Evolutionary conservation across 1,140 invertebrate species (phyloP).

Genomic region (Colletes latitarsis): DNA sequence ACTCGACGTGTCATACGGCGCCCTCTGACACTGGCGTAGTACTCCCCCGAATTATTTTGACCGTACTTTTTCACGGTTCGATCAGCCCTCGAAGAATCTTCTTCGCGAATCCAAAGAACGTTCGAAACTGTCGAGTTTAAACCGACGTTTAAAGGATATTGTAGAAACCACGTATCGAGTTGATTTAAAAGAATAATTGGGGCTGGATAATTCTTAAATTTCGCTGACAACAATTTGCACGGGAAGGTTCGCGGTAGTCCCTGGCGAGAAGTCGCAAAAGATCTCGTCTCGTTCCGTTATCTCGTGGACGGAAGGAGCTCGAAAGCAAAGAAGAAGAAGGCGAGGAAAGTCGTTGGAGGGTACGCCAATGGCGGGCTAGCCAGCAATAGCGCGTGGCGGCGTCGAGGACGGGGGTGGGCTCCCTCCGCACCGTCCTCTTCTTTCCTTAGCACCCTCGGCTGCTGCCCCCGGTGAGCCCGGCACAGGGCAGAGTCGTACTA

Average conservation of each 20-base stretch:
- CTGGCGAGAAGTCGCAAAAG: too few relatives aligned
- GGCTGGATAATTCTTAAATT: too few relatives aligned
- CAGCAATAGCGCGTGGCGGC: slow-evolving; percentile 35
- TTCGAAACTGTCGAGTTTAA: background rate
- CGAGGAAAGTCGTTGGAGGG: background rate
- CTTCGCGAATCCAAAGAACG: background rate
- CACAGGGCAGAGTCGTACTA: slow-evolving; percentile 72
- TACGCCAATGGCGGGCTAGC: slow-evolving; percentile 43
- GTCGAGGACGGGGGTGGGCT: slow-evolving; percentile 38
- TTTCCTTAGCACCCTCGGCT: slow-evolving; percentile 51
- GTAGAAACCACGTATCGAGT: too few relatives aligned
- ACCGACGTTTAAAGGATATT: too few relatives aligned
- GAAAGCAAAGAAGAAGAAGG: background rate
- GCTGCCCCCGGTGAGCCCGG: slow-evolving; percentile 42
- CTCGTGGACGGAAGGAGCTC: too few relatives aligned
- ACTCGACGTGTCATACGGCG: slow-evolving; percentile 66
- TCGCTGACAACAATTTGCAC: too few relatives aligned
- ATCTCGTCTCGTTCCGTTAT: too few relatives aligned
- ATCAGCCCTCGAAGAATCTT: slow-evolving; percentile 2
- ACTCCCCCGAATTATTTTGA: slow-evolving; percentile 48
- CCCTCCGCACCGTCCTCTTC: slow-evolving; percentile 18
- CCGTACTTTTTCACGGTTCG: slow-evolving; percentile 25
- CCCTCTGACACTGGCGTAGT: slow-evolving; percentile 56
- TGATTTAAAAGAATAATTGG: too few relatives aligned
- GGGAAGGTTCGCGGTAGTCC: too few relatives aligned